These are phyloP conservation scores for Drosophila guanche DNA, from an alignment of 1,140 invertebrate genomes.

Conservation along the genomic window DNA sequence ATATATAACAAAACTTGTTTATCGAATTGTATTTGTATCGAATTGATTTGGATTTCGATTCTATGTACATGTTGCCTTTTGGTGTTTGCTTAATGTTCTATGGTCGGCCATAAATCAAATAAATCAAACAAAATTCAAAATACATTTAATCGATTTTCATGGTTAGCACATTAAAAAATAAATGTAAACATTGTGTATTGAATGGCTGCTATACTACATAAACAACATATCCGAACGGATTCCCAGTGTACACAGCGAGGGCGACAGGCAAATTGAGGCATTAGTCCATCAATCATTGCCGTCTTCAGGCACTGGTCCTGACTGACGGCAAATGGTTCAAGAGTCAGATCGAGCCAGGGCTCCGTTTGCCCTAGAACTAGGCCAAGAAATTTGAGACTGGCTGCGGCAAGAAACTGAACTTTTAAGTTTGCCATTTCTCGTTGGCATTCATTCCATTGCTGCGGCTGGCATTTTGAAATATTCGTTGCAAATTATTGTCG, in stretches of 20 bases:
- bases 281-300: conserved; percentile 48
- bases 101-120: conserved; percentile 49
- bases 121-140: conserved; percentile 68
- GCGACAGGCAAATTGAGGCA: conserved; percentile 48
- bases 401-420: conserved; percentile 19
- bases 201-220: conserved; percentile 43
- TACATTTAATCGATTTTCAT: conserved; percentile 71
- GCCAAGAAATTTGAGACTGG: conserved; percentile 41
- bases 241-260: conserved; percentile 55
- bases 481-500: conserved; percentile 65
- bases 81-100: conserved; percentile 32
- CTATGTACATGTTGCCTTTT: conserved; percentile 21
- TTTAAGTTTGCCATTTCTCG: conserved; percentile 54
- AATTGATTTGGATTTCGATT: conserved; percentile 28
- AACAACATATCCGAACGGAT: conserved; percentile 47
- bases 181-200: conserved; percentile 23
- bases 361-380: conserved; percentile 20
- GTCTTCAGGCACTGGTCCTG: conserved; percentile 6
- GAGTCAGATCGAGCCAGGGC: conserved; percentile 8
- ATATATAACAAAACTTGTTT: conserved; percentile 63
- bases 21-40: conserved; percentile 36
- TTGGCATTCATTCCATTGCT: conserved; percentile 64
- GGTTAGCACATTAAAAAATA: conserved; percentile 60
- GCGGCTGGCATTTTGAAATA: conserved; percentile 77
- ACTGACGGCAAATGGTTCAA: conserved; percentile 30